phyloP scores from a whole-genome alignment of 2,113 vertebrate species.

The Gila orcuttii region DNA sequence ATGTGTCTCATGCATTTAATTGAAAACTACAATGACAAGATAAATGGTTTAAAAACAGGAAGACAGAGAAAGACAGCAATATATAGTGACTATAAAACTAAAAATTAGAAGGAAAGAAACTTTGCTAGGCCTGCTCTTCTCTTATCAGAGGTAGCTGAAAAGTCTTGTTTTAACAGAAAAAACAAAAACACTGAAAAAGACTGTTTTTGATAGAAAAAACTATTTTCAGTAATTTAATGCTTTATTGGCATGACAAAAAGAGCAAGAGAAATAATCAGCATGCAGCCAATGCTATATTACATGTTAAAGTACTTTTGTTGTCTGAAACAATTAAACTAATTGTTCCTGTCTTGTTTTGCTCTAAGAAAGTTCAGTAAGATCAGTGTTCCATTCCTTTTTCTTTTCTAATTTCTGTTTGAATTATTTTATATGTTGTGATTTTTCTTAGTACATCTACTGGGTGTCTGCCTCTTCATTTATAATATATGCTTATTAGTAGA shows the following conservation, averaged over 20 bases:
- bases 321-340: slow-evolving; percentile 28
- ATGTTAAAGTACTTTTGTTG: slow-evolving; percentile 30
- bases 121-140: background rate
- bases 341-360: slow-evolving; percentile 23
- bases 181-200: background rate
- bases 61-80: background rate
- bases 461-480: slow-evolving; percentile 28
- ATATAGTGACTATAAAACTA: background rate
- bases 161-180: slow-evolving; percentile 6
- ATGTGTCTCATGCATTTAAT: slow-evolving; percentile 15
- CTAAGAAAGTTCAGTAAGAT: slow-evolving; percentile 9
- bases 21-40: background rate
- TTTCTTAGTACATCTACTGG: slow-evolving; percentile 17
- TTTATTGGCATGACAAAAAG: slow-evolving; percentile 25
- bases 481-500: slow-evolving; percentile 28
- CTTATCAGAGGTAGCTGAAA: background rate
- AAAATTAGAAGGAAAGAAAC: background rate
- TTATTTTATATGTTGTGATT: slow-evolving; percentile 22
- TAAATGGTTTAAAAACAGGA: background rate
- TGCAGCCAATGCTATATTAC: slow-evolving; percentile 18
- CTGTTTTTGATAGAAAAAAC: background rate
- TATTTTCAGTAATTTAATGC: slow-evolving; percentile 14
- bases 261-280: slow-evolving; percentile 23
- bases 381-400: background rate
- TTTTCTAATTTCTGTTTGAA: background rate